These are phyloP conservation scores for Gallirallus australis DNA, from an alignment of 2,797 vertebrate genomes.

Conservation along the genomic window DNA sequence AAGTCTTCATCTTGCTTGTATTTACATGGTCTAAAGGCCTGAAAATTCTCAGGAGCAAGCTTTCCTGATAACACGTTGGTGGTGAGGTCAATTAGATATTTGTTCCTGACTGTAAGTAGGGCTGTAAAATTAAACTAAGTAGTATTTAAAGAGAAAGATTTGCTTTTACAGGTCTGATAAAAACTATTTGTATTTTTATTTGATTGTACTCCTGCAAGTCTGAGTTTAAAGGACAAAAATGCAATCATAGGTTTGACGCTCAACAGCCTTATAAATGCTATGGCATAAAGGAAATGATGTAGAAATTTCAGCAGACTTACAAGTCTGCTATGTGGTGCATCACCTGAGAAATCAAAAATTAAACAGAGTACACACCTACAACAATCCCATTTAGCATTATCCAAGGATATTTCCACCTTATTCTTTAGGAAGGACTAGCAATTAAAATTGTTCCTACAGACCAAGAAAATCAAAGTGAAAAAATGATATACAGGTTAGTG, in stretches of 20 bases:
- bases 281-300: background rate
- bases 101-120: background rate
- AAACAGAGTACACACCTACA: background rate
- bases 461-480: background rate
- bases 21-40: background rate
- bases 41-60: background rate
- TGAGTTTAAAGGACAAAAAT: background rate
- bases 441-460: background rate
- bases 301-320: background rate
- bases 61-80: background rate
- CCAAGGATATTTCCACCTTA: background rate
- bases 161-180: background rate
- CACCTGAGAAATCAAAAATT: background rate
- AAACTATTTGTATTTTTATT: background rate
- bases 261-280: background rate
- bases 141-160: background rate
- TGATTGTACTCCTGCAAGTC: background rate
- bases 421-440: background rate
- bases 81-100: background rate
- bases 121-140: background rate
- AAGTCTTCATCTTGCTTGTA: background rate
- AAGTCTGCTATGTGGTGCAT: background rate
- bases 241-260: background rate
- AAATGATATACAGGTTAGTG: background rate
- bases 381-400: background rate